These are phyloP conservation scores for Leptogaster cylindrica DNA, from an alignment of 2,888 invertebrate species.

Conservation along the genomic window DNA sequence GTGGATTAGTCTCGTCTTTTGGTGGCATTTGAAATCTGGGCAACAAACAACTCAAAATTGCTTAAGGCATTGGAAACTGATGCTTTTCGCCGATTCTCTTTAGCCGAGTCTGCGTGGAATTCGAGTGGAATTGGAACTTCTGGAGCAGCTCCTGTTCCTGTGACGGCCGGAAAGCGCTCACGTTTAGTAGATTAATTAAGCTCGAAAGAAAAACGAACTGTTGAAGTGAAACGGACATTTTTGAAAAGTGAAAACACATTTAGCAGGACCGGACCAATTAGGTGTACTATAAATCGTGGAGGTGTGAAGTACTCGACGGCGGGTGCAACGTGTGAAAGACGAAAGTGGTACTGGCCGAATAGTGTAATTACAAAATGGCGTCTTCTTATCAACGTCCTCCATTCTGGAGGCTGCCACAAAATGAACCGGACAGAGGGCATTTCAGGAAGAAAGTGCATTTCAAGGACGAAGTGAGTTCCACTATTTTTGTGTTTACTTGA, in stretches of 20 bases:
- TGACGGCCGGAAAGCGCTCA: no score
- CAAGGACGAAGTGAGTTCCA: slow-evolving; percentile 53
- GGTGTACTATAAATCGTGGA: no score
- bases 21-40: slow-evolving; percentile 18
- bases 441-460: slow-evolving; percentile 63
- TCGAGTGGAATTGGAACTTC: not conserved
- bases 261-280: no score
- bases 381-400: slow-evolving; percentile 63
- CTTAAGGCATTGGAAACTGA: slow-evolving; percentile 19
- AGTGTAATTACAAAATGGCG: slow-evolving; percentile 1
- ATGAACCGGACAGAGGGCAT: slow-evolving; percentile 47
- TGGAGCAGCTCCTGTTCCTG: no score
- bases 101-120: not conserved
- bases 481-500: not conserved
- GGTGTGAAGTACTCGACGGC: no score
- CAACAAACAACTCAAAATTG: slow-evolving; percentile 9
- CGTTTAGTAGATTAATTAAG: no score
- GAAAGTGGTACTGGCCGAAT: no score
- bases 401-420: slow-evolving; percentile 68
- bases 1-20: slow-evolving; percentile 4
- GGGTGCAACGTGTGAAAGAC: no score
- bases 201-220: no score
- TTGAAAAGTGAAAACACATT: no score
- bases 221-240: no score
- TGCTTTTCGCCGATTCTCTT: not conserved